phyloP scores from a whole-genome alignment of 2,797 vertebrate species.

The Manis pentadactyla region DNA sequence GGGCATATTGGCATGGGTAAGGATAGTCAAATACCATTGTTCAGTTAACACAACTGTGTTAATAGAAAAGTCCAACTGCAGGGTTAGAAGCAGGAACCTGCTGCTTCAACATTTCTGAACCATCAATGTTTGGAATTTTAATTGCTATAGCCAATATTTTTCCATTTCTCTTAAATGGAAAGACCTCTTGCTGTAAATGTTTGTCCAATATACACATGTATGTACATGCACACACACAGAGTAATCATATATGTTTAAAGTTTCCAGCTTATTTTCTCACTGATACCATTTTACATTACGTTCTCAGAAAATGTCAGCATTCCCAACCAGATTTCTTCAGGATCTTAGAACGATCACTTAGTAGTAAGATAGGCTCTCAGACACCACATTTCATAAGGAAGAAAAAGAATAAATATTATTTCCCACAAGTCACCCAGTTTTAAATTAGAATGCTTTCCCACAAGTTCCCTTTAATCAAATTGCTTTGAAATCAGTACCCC shows the following conservation, averaged over 20 bases:
- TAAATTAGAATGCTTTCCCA: constrained; percentile 21
- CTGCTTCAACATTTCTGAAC: constrained; percentile 22
- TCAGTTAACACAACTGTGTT: background rate
- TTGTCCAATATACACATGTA: background rate
- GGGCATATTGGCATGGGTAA: background rate
- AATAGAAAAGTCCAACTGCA: background rate
- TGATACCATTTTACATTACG: background rate
- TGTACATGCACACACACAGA: background rate
- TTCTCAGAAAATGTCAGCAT: constrained; percentile 13
- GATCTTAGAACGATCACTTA: background rate
- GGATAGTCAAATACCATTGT: background rate
- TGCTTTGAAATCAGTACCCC: background rate
- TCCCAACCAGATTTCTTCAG: background rate
- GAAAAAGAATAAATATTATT: constrained; percentile 48
- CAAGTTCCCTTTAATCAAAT: background rate
- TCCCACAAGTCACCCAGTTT: constrained; percentile 22
- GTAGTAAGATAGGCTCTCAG: background rate
- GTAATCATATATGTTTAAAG: background rate
- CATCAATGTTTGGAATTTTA: constrained; percentile 9
- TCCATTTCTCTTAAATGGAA: background rate
- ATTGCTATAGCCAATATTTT: background rate
- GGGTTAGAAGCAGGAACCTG: background rate
- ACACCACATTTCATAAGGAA: background rate
- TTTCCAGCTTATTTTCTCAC: background rate
- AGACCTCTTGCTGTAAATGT: constrained; percentile 2